Percentiles rank a stretch among this genome's conserved stretches.
Evolutionary conservation across 2,113 vertebrate genomes (phyloP).

Genomic region (Arizona elegans): DNA sequence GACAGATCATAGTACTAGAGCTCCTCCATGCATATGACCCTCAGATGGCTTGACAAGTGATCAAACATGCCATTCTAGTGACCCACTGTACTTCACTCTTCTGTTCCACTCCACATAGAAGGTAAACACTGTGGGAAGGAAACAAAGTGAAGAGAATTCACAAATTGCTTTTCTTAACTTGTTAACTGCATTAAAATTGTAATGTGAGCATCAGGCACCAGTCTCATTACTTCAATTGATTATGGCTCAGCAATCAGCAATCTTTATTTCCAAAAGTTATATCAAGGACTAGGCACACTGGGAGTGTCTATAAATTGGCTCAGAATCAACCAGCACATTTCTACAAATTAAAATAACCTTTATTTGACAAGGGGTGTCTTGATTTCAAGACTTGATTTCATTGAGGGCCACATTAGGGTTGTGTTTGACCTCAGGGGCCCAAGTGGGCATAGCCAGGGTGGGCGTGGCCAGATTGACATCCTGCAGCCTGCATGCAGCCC

Average conservation of each 20-base stretch:
- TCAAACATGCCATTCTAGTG: neutral
- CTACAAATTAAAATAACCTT: neutral
- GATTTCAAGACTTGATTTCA: neutral
- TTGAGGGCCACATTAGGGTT: no score
- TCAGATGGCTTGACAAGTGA: neutral
- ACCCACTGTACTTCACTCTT: neutral
- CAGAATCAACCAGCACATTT: neutral
- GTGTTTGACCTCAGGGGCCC: no score
- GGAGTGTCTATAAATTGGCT: neutral
- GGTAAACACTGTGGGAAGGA: neutral
- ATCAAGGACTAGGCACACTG: neutral
- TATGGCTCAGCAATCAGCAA: neutral
- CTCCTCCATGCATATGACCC: neutral
- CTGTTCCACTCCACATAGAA: neutral
- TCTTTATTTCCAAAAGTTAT: neutral
- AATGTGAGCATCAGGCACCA: neutral
- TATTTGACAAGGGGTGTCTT: neutral
- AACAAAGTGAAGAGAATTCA: neutral
- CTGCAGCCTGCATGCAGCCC: no score
- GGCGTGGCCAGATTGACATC: no score
- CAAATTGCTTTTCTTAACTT: neutral
- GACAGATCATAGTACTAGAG: neutral
- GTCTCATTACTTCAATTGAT: neutral
- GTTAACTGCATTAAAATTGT: neutral
- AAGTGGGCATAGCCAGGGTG: no score